Base-by-base conservation (phyloP, 2,797 vertebrate species). In the Darevskia nairensis region DNA sequence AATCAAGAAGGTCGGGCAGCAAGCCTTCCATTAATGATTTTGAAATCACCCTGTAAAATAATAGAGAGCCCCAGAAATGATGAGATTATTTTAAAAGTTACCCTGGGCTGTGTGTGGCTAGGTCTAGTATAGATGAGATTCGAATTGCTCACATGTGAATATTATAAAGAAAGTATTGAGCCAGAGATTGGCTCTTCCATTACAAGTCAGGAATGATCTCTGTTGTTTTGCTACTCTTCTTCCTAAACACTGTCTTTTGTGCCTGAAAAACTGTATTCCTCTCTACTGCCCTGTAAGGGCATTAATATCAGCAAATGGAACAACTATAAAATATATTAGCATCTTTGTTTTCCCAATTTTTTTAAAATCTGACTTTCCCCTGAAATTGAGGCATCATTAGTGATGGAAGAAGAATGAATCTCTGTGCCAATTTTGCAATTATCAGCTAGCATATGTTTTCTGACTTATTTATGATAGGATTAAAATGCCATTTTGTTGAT, bases 401-500 rank as follows among this genome's bases (percentile, higher is more conserved):
- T 39, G 79, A 87, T 59, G 6, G 76, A 84, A 82, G 82, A 15
- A 59, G 89, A 89, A 81, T n/a, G 44, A 6, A 44, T 82, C 59
- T 78, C 83, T 15, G 29, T 81, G 80, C 29, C 69, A 90, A 44
- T 82, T 88, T 91, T 93, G 80, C 84, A 79, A 29, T 81, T 92
- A 85, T 35, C 25, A 78, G 11, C 41, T 85, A 81, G 89, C 23
- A 39, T 82, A 77, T 6, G 76, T 91, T 85, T 93, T 88, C 87
- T 81, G 83, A 68, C 46, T 90, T 66, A 72, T 86, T 90, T 90
- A 84, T 78, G 23, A 61, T 23, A 88, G 50, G 77, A 89, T 89
- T 93, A 89, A 89, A 85, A 89, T 19, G 69, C 55, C 46, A 76
- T 92, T 89, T 91, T 29, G n/a, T 85, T 90, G 86, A 86, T 86